A percentile compares a stretch with the other conserved stretches of the same genome.
Conservation (phyloP, 2,797 vertebrate species). For the Nasua narica region DNA sequence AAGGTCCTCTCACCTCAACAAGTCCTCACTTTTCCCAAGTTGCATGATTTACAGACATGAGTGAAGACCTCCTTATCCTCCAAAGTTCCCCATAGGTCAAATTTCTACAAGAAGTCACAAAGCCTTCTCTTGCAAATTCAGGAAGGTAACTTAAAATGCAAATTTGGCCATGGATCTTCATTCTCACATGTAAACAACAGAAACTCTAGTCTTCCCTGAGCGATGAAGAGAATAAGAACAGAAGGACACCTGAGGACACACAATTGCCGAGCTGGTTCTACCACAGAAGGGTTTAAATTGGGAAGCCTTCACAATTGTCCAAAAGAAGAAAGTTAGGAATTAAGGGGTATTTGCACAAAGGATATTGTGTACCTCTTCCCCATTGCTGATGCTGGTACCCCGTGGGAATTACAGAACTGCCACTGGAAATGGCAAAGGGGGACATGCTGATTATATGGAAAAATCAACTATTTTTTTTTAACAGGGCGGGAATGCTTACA, state of each 20-base stretch:
- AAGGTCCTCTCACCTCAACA: not conserved
- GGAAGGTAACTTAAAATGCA: not conserved
- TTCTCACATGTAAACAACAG: not conserved
- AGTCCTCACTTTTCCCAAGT: not conserved
- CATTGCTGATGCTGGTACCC: accelerated
- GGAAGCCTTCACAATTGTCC: not conserved
- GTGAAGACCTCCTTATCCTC: not conserved
- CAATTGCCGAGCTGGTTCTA: not conserved
- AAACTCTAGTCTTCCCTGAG: not conserved
- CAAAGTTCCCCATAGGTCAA: not conserved
- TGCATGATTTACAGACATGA: not conserved
- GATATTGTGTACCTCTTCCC: not conserved
- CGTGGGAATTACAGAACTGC: not conserved
- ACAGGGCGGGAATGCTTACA: not conserved
- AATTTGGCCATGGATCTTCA: not conserved
- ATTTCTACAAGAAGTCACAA: not conserved
- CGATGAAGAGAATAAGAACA: not conserved
- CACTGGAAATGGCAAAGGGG: not conserved
- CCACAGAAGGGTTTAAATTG: not conserved
- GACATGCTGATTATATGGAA: not conserved
- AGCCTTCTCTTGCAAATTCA: not conserved
- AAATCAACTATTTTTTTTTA: not conserved
- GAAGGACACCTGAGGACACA: not conserved
- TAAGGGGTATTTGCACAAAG: not conserved
- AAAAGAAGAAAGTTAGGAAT: not conserved